Conservation (phyloP, 1,140 invertebrate genomes). For the fruit fly (Drosophila melanogaster) region DNA sequence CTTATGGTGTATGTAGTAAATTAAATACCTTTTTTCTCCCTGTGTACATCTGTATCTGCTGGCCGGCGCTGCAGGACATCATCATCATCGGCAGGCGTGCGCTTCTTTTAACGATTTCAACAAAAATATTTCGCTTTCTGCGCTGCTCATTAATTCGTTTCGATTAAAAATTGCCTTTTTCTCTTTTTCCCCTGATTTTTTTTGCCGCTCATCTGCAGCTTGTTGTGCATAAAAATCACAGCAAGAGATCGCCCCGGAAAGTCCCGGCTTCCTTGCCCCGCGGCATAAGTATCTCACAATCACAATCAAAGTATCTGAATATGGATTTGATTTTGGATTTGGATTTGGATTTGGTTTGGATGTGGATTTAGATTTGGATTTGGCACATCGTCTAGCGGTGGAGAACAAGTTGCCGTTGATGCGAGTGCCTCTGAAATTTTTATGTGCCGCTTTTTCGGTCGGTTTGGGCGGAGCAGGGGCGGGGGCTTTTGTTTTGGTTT, state of each 20-base stretch:
- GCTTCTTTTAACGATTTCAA: constrained; percentile 81
- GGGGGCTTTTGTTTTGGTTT: constrained; percentile 49
- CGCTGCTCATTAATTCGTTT: constrained; percentile 79
- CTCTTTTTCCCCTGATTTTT: constrained; percentile 28
- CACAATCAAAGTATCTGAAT: constrained; percentile 17
- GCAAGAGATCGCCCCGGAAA: constrained; percentile 51
- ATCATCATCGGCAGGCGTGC: constrained; percentile 74
- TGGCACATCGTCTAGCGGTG: constrained; percentile 71
- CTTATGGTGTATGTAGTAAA: background rate
- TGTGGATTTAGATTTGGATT: constrained; percentile 24
- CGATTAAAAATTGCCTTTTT: constrained; percentile 76
- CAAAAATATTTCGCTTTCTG: constrained; percentile 72
- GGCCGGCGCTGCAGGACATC: constrained; percentile 71
- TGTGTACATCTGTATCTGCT: constrained; percentile 30
- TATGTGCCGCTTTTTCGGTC: constrained; percentile 35
- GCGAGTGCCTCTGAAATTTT: constrained; percentile 73
- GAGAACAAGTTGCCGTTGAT: constrained; percentile 73
- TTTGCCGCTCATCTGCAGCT: constrained; percentile 68
- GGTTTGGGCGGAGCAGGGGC: constrained; percentile 16
- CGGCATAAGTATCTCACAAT: constrained; percentile 26
- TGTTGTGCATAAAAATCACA: constrained; percentile 83
- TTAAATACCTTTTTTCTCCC: background rate
- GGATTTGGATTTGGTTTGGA: constrained; percentile 40
- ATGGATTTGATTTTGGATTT: constrained; percentile 26
- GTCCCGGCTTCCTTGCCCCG: constrained; percentile 10